Evolutionary conservation across 2,113 vertebrate genomes (phyloP), one percentile per base, ranked within the genome.

Genomic region (Heliornis fulica): DNA sequence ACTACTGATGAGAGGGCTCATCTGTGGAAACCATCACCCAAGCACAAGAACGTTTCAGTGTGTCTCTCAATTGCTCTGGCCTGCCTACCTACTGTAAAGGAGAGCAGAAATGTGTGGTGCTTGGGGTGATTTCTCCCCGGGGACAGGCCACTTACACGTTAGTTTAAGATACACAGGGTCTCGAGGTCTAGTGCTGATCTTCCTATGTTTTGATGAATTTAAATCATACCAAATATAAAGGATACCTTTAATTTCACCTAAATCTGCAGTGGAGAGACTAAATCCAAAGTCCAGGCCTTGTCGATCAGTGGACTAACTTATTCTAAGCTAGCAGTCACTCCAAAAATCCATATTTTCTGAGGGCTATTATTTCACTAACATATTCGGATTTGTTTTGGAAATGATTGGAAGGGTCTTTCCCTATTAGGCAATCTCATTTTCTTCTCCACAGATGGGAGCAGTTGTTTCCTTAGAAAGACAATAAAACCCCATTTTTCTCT

Each of bases 371-470:
- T 93, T 90, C 66, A 74, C 34, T 80, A 74, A 77, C 31, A 76
- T 61, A 66, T 69, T 93, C 53, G 59, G n/a, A 59, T 88, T 90
- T 89, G 36, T 51, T 77, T 78, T 77, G 60, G 38, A 86, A 86
- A 6, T 22, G 50, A 83, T 86, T 74, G 60, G 51, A 89, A 85
- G 28, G 32, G 32, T 53, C 28, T 31, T 90, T 77, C 15, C 11
- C 31, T 75, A 66, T 86, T 71, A 83, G 46, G 66, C 86, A 90
- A 93, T 53, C 43, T 87, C 56, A 68, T 96, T 94, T 96, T 91
- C 60, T 90, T 96, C 12, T 25, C 21, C 18, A 43, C 36, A 60
- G 68, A 71, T 64, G 20, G 36, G 34, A 86, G 60, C 46, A 70
- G 56, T 89, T 94, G 28, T 71, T 95, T 90, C 43, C 56, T 88